Evolutionary conservation across 2,888 invertebrate species (phyloP).

Genomic region (Caenorhabditis plicata): DNA sequence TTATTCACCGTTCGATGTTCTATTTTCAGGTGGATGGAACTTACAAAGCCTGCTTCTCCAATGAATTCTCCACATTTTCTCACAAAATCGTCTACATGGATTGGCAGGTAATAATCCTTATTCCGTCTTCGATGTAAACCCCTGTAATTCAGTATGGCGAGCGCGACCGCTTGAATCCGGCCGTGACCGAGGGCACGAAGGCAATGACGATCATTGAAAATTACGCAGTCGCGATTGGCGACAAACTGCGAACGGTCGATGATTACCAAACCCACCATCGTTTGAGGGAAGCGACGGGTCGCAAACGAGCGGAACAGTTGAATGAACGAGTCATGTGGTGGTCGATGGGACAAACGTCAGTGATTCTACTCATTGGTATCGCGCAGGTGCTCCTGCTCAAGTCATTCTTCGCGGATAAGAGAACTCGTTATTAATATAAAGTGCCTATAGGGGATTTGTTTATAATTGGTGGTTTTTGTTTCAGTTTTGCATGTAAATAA

Average conservation of each 20-base stretch:
- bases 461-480: background rate
- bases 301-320: conserved; percentile 92
- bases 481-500: background rate
- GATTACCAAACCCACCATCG: conserved; percentile 97
- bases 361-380: conserved; percentile 82
- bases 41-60: conserved; percentile 83
- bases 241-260: conserved; percentile 71
- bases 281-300: conserved; percentile 87
- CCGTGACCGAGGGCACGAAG: conserved; percentile 36
- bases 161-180: conserved; percentile 25
- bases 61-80: conserved; percentile 97
- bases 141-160: too few species aligned
- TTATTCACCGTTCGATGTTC: background rate
- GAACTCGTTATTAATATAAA: conserved; percentile 36
- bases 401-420: conserved; percentile 64
- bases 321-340: conserved; percentile 91
- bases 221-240: conserved; percentile 56
- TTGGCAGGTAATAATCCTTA: too few species aligned
- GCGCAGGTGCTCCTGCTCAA: conserved; percentile 75
- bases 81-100: conserved; percentile 98
- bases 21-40: conserved; percentile 35
- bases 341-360: conserved; percentile 85
- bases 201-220: conserved; percentile 56
- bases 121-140: too few species aligned
- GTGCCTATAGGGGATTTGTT: conserved; percentile 2